These are phyloP conservation scores for Hyphantria cunea DNA, from an alignment of 1,140 invertebrate genomes.

Conservation along the genomic window DNA sequence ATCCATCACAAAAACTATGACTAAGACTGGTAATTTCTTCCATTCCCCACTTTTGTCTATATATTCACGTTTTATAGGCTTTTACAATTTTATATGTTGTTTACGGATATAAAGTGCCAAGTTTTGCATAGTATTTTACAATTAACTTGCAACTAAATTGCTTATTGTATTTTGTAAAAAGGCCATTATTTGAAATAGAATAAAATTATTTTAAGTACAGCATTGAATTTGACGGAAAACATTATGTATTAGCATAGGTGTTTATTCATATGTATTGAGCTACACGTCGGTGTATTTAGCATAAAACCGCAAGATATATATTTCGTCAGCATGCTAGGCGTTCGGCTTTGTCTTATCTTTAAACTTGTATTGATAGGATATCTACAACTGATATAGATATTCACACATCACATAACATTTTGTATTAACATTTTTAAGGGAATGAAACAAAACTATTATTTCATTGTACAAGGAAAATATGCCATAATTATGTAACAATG, in stretches of 20 bases:
- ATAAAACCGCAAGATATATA: conserved; percentile 45
- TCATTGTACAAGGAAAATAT: conserved; percentile 28
- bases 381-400: conserved; percentile 62
- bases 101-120: conserved; percentile 45
- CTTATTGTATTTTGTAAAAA: conserved; percentile 12
- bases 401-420: conserved; percentile 39
- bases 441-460: conserved; percentile 18
- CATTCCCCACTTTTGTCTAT: conserved; percentile 37
- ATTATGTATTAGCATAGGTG: conserved; percentile 19
- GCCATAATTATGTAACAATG: conserved; percentile 28
- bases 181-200: conserved; percentile 27
- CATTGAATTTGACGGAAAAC: not conserved
- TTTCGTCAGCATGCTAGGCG: conserved; percentile 51
- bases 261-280: conserved; percentile 31
- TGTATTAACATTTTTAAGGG: conserved; percentile 18
- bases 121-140: conserved; percentile 30
- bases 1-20: conserved; percentile 86
- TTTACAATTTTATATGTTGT: conserved; percentile 43
- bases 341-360: conserved; percentile 56
- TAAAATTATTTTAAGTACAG: conserved; percentile 11
- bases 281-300: conserved; percentile 22
- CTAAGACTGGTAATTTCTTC: conserved; percentile 51
- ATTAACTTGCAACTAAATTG: conserved; percentile 5
- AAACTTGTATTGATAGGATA: conserved; percentile 57
- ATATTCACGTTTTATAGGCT: conserved; percentile 46